Percentiles rank a stretch among this genome's conserved stretches.
Evolutionary conservation across 30 jellyfish, hydroid and myxozoan genomes (phyloP).

Genomic region (Turritopsis rubra): DNA sequence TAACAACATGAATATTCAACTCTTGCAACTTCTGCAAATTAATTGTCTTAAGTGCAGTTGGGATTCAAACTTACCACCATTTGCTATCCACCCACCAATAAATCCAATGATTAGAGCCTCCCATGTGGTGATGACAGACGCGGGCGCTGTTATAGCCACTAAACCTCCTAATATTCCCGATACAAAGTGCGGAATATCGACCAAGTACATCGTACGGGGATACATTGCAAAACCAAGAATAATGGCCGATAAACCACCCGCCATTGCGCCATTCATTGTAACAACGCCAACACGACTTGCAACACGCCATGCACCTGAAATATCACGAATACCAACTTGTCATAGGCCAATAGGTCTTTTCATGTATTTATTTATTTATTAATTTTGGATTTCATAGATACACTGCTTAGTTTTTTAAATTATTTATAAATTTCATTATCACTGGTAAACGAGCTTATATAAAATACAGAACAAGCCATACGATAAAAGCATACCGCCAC

Average conservation of each 20-base stretch:
- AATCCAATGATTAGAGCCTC: conserved; percentile 40
- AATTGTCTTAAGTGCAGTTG: too few species aligned
- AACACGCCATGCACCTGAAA: conserved; percentile 45
- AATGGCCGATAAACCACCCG: too few species aligned
- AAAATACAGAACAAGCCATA: too few species aligned
- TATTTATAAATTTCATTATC: neutral
- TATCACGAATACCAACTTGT: conserved; percentile 31
- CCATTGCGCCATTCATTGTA: too few species aligned
- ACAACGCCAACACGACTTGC: too few species aligned
- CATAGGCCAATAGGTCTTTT: conserved; percentile 21
- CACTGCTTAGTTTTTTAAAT: neutral
- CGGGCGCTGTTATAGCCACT: too few species aligned
- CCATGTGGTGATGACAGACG: conserved; percentile 43
- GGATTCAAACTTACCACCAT: too few species aligned
- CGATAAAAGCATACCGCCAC: too few species aligned
- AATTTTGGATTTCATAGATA: neutral
- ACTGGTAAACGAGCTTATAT: too few species aligned
- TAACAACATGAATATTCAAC: too few species aligned
- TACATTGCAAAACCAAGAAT: neutral
- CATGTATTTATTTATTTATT: neutral
- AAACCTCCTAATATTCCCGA: conserved; percentile 38
- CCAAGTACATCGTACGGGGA: neutral
- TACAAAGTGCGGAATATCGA: conserved; percentile 22
- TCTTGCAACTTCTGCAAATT: too few species aligned
- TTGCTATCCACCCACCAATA: conserved; percentile 41